Evolutionary conservation across 1,140 invertebrate genomes (phyloP), one percentile per base, ranked within the genome.

Genomic region (Scylla paramamosain): DNA sequence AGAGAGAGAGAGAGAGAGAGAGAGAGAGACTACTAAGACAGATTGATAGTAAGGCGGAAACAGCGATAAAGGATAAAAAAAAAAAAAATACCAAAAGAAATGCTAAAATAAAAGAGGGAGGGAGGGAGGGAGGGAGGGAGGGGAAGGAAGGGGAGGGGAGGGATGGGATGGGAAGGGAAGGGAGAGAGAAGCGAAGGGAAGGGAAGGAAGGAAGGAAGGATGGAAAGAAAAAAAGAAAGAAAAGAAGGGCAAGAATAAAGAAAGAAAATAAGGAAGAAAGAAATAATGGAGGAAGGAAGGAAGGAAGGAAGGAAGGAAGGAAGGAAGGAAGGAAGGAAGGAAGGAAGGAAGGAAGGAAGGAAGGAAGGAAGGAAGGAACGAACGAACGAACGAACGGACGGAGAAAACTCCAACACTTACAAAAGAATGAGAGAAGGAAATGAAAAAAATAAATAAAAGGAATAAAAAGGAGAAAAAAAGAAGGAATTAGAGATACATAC

Each of bases 231-330:
- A 4, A 92, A 20, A 39, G 67, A 82, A 59, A 39, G 91, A 82
- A 31, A n/a, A 39, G 20, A 31, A n/a, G 25, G 20, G 46, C 39
- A 48, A 39, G 20, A 31, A n/a, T 6, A 48, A 31, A 52, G 89
- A 91, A 31, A 52, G 89, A 91, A 31, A 52, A 45, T 52, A 31
- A 52, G 89, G 46, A 31, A 52, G 89, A 91, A 45, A 45, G 87
- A 45, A 46, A 28, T 0, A 86, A 25, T 14, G 20, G 25, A 39
- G 32, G 20, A 86, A 39, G 32, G 20, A 86, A 39, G 12, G 83
- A 86, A 39, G 12, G 3, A 4, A 86, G 6, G 32, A 88, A 88
- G 1, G 10, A 59, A 59, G 10, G 10, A 12, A 59, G 52, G 10
- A 59, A 4, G 2, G 3, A 59, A 20, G 10, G 52, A 4, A 59